A percentile compares a stretch with the other conserved stretches of the same genome.
These are phyloP conservation scores for Bombyx mori DNA, from an alignment of 1,140 invertebrate species.

Conservation along the genomic window ASM3026992v2 NC_085114.1:8762501-8763000, in stretches of 20 bases:
- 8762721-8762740: constrained; percentile 49
- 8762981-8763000: constrained; percentile 59
- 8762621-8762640: no score
- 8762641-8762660: no score
- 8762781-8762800: constrained; percentile 68
- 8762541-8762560: no score
- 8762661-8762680: constrained; percentile 4
- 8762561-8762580: no score
- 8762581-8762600: no score
- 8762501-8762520: no score
- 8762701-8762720: constrained; percentile 17
- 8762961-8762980: constrained; percentile 45
- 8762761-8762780: constrained; percentile 67
- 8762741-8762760: constrained; percentile 67
- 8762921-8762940: constrained; percentile 48
- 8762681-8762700: constrained; percentile 31
- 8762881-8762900: constrained; percentile 65
- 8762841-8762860: constrained; percentile 67
- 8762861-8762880: constrained; percentile 69
- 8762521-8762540: no score
- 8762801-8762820: constrained; percentile 65
- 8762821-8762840: constrained; percentile 62
- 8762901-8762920: constrained; percentile 69
- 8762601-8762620: no score
- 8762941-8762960: constrained; percentile 49